Evolutionary conservation across 1,140 invertebrate species (phyloP), one percentile per base, ranked within the genome.

Genomic region (Hylaeus anthracinus): DNA sequence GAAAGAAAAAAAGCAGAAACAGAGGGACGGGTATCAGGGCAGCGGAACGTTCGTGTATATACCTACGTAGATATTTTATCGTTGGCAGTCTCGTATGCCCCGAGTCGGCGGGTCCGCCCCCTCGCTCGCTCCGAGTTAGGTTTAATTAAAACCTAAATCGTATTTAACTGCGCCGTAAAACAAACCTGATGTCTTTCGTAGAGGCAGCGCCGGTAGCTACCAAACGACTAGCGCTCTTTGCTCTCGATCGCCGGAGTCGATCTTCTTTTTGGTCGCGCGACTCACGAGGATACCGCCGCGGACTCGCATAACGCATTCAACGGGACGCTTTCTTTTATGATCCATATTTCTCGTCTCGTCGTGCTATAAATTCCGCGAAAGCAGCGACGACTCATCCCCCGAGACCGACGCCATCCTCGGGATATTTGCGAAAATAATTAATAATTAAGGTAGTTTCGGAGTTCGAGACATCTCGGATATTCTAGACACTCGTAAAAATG

Each of bases 131-230:
- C 60, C 77, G 81, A 90, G 83, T 86, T 88, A 87, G 83, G 82
- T 86, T 88, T 87, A 90, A 90, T 90, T 91, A 91, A 91, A 91
- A 88, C 81, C 84, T 87, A 88, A 91, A 91, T 91, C 88, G 87
- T 86, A 88, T 89, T 90, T 90, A 90, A 91, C 82, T 86, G 86
- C 83, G 81, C 83, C 86, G 84, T 90, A 89, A 90, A 91, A 90
- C 86, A 90, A 89, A 88, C 76, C 86, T 72, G 87, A 89, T 88
- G 88, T 85, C 86, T 89, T 84, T 88, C 84, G 79, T 84, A 76
- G 79, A 82, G 45, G 81, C 53, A 61, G 75, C 66, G 83, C 78
- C 26, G 79, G 85, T 83, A 86, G 85, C 85, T 76, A 86, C 78
- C 85, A 79, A 87, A 86, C 78, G 78, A 74, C 80, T 84, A 78